Conservation (phyloP, 2,113 vertebrate species). For the Cololabis saira region DNA sequence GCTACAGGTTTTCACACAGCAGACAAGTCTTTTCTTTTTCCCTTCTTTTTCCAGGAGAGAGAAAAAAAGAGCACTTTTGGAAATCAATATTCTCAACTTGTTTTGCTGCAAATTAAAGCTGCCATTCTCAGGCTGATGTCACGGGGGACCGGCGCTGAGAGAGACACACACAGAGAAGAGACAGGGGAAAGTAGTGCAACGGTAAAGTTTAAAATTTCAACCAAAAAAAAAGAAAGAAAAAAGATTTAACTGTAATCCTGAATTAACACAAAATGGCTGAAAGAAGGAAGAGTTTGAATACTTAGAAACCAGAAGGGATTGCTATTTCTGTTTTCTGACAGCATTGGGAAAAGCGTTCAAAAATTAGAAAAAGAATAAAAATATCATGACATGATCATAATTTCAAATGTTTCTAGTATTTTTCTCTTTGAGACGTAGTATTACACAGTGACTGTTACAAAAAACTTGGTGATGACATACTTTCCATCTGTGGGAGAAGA, state of each 20-base stretch:
- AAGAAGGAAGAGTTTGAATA: conserved; percentile 24
- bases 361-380: conserved; percentile 41
- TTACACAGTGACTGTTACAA: conserved; percentile 32
- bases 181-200: conserved; percentile 50
- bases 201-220: conserved; percentile 73
- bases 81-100: conserved; percentile 85
- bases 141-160: conserved; percentile 59
- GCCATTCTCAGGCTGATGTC: conserved; percentile 73
- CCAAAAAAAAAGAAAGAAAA: conserved; percentile 23
- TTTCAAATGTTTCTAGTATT: conserved; percentile 43
- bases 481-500: conserved; percentile 44
- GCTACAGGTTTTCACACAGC: conserved; percentile 83
- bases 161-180: conserved; percentile 12
- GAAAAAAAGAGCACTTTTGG: conserved; percentile 71
- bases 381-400: conserved; percentile 50
- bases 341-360: conserved; percentile 23
- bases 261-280: conserved; percentile 67
- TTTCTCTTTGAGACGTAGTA: conserved; percentile 37
- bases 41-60: conserved; percentile 50
- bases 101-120: conserved; percentile 84
- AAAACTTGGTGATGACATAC: conserved; percentile 49
- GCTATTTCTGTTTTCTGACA: conserved; percentile 52
- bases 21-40: conserved; percentile 59
- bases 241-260: conserved; percentile 67
- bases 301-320: conserved; percentile 52